These are phyloP conservation scores for Philantomba maxwellii DNA, from an alignment of 2,113 vertebrate species.

Conservation along the genomic window DNA sequence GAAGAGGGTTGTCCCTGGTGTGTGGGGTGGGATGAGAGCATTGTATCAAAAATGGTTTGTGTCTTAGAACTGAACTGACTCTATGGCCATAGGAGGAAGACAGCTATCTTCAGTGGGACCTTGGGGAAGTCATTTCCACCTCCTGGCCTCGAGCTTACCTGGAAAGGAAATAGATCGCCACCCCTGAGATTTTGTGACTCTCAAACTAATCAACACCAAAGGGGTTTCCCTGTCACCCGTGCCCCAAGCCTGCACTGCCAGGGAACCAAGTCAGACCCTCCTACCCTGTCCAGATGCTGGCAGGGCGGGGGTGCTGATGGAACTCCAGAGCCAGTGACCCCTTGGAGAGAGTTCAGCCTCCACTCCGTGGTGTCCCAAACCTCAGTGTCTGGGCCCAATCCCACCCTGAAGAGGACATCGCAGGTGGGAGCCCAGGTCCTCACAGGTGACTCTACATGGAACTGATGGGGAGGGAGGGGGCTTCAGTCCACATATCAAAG, in stretches of 20 bases:
- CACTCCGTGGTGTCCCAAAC: not conserved
- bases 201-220: not conserved
- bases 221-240: not conserved
- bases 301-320: rapidly evolving
- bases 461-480: not conserved
- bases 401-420: not conserved
- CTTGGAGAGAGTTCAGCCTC: not conserved
- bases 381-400: not conserved
- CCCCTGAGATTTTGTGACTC: not conserved
- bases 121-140: not conserved
- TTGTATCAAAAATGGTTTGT: not conserved
- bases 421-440: not conserved
- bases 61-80: not conserved
- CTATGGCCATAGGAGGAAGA: not conserved
- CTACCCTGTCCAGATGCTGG: not conserved
- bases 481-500: not conserved
- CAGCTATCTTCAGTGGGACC: not conserved
- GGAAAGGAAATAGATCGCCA: not conserved
- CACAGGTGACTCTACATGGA: not conserved
- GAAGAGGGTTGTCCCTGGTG: not conserved
- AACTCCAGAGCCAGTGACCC: not conserved
- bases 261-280: not conserved
- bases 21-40: not conserved
- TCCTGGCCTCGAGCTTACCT: not conserved
- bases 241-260: not conserved